A percentile compares a stretch with the other conserved stretches of the same genome.
These are phyloP conservation scores for Porites cylindrica DNA, from an alignment of 92 coral and sea anemone genomes.

Conservation along the genomic window DNA sequence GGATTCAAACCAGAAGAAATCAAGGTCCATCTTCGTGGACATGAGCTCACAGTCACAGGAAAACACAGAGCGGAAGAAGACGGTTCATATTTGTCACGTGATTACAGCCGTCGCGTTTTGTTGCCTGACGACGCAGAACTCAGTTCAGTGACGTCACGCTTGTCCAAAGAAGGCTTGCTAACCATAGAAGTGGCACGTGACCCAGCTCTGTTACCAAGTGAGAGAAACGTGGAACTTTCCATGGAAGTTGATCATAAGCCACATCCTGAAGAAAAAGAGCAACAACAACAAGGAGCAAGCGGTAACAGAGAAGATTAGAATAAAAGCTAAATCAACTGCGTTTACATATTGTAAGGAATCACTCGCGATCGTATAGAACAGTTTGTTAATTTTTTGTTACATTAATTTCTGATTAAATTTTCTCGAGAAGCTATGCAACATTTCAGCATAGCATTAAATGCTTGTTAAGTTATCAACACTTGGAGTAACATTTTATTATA, in stretches of 20 bases:
- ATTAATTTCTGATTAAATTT: too few relatives aligned
- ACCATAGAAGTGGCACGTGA: slow-evolving; percentile 44
- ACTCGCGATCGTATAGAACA: neutral
- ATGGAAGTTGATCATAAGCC: too few relatives aligned
- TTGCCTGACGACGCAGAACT: slow-evolving; percentile 54
- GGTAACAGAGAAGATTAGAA: too few relatives aligned
- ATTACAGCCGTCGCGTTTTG: slow-evolving; percentile 32
- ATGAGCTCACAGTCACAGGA: neutral
- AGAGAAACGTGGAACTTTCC: neutral
- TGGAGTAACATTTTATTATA: too few relatives aligned
- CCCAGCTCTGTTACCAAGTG: neutral
- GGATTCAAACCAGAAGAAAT: slow-evolving; percentile 29
- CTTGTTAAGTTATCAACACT: too few relatives aligned
- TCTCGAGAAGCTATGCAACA: too few relatives aligned
- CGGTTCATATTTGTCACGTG: slow-evolving; percentile 46
- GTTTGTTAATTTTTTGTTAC: too few relatives aligned
- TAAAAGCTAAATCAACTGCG: too few relatives aligned
- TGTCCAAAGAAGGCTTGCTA: slow-evolving; percentile 51
- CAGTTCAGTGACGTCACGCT: slow-evolving; percentile 47
- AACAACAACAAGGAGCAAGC: too few relatives aligned
- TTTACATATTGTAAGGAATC: too few relatives aligned
- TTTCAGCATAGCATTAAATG: too few relatives aligned
- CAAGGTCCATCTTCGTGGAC: slow-evolving; percentile 5
- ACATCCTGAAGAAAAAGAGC: too few relatives aligned
- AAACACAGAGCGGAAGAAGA: slow-evolving; percentile 18